These are phyloP conservation scores for Crypturellus undulatus DNA, from an alignment of 2,113 vertebrate species.

Conservation along the genomic window DNA sequence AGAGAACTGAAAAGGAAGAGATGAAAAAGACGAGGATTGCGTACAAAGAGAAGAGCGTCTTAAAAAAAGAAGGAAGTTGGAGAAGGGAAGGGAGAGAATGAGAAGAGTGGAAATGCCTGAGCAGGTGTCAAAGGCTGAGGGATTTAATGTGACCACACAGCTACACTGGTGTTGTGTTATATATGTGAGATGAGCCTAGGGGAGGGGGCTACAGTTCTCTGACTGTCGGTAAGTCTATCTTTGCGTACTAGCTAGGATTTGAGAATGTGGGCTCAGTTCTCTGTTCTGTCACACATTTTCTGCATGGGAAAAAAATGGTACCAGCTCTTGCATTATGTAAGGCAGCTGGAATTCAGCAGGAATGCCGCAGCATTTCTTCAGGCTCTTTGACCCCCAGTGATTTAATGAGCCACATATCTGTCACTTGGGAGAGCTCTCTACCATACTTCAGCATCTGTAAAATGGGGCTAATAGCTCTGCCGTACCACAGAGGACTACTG, in stretches of 20 bases:
- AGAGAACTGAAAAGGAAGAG: not conserved
- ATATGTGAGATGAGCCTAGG: not conserved
- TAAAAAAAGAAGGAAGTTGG: not conserved
- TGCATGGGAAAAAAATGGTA: not conserved
- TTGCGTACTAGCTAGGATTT: not conserved
- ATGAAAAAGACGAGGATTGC: not conserved
- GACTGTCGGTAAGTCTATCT: not conserved
- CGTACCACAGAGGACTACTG: not conserved
- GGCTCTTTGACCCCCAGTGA: not conserved
- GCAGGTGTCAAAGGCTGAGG: not conserved
- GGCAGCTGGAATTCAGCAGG: not conserved
- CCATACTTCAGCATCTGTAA: not conserved
- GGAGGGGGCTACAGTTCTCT: not conserved
- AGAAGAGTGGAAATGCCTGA: not conserved
- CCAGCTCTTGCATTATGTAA: not conserved
- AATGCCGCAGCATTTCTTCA: not conserved
- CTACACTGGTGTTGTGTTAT: not conserved
- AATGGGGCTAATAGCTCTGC: not conserved
- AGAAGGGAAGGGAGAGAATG: not conserved
- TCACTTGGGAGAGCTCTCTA: not conserved
- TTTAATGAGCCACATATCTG: not conserved
- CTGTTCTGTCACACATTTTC: not conserved
- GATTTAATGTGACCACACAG: not conserved
- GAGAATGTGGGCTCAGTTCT: not conserved
- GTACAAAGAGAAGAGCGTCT: not conserved